Percentiles rank a stretch among this genome's conserved stretches.
Evolutionary conservation across 1,140 invertebrate species (phyloP).

Genomic region (Rhizoglyphus robini): DNA sequence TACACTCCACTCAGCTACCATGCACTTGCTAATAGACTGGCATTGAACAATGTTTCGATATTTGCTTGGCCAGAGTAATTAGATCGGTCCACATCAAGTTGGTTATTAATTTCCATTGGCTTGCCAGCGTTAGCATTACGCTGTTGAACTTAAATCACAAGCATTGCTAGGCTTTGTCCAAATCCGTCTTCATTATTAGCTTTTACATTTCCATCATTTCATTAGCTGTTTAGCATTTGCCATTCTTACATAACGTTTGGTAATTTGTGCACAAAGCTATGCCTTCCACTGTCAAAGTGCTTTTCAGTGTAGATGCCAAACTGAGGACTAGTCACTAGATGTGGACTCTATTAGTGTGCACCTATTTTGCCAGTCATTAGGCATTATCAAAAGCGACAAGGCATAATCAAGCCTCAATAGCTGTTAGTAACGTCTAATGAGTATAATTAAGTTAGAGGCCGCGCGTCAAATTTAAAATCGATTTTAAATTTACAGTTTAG

Average conservation of each 20-base stretch:
- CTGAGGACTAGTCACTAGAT: too few species aligned
- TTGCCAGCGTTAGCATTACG: too few species aligned
- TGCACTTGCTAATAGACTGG: too few species aligned
- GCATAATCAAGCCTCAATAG: neutral
- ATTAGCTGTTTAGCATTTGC: conserved; percentile 8
- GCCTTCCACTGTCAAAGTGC: too few species aligned
- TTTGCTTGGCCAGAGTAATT: neutral
- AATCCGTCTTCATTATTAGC: conserved; percentile 11
- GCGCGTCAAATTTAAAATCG: neutral
- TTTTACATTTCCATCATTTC: conserved; percentile 7
- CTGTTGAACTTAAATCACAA: too few species aligned
- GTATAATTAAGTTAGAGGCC: conserved; percentile 12
- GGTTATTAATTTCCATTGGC: neutral
- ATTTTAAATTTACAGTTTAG: conserved; percentile 14
- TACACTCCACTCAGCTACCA: too few species aligned
- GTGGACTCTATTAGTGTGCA: neutral
- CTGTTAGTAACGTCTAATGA: conserved; percentile 3
- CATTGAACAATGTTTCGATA: too few species aligned
- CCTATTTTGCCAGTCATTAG: conserved; percentile 14
- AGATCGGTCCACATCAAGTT: neutral
- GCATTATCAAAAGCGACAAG: neutral
- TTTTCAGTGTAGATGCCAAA: too few species aligned
- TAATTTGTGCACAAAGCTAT: too few species aligned
- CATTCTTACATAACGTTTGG: too few species aligned
- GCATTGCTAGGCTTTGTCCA: too few species aligned